phyloP scores from a whole-genome alignment of 2,888 invertebrate species.

The Caenorhabditis virilis region DNA sequence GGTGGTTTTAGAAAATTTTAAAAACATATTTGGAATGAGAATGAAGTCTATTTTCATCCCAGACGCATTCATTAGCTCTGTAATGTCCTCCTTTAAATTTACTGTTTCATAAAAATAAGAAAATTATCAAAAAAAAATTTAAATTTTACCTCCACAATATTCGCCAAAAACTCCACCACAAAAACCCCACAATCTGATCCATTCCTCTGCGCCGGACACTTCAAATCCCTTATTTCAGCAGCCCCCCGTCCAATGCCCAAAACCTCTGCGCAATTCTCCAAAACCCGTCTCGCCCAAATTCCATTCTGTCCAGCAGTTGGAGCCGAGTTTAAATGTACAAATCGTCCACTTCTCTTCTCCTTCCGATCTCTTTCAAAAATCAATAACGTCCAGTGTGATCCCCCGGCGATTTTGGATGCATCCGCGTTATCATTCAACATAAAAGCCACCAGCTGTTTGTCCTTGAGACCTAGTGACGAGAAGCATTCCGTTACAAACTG shows the following conservation, averaged over 20 bases:
- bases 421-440: constrained; percentile 46
- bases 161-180: constrained; percentile 32
- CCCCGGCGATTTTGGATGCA: constrained; percentile 18
- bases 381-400: constrained; percentile 47
- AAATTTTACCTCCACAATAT: background rate
- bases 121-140: no score
- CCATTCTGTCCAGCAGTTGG: background rate
- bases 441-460: constrained; percentile 26
- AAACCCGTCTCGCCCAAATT: background rate
- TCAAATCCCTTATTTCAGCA: background rate
- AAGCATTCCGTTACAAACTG: constrained; percentile 7
- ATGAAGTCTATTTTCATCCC: no score
- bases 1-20: no score
- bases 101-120: no score
- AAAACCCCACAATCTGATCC: constrained; percentile 48
- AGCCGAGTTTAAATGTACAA: background rate
- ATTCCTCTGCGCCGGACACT: constrained; percentile 42
- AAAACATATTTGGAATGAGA: no score
- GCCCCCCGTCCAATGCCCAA: no score
- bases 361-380: no score
- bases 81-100: no score
- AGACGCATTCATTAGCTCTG: no score
- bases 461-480: constrained; percentile 5
- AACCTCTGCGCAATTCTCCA: background rate
- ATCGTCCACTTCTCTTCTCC: background rate